These are phyloP conservation scores for Hydrotaea cyrtoneurina DNA, from an alignment of 2,888 invertebrate genomes.

Conservation along the genomic window DNA sequence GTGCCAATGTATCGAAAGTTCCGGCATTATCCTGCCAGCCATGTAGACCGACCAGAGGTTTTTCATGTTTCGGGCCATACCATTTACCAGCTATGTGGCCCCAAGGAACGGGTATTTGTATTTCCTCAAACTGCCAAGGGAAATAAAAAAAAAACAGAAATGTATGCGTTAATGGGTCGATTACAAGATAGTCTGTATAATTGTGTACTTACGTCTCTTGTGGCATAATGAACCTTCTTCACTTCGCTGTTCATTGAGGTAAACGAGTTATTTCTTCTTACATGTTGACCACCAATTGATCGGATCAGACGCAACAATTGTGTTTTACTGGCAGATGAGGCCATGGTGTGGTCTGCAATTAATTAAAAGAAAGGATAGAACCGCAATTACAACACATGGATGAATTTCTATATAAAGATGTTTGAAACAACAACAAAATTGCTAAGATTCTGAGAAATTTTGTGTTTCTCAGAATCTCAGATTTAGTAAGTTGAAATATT, in stretches of 20 bases:
- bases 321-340: slow-evolving; percentile 7
- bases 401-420: too few species aligned
- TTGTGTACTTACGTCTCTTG: slow-evolving; percentile 52
- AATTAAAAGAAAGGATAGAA: background rate
- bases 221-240: slow-evolving; percentile 42
- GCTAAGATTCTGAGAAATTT: too few species aligned
- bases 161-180: background rate
- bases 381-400: too few species aligned
- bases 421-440: too few species aligned
- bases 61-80: slow-evolving; percentile 85
- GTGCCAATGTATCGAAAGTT: slow-evolving; percentile 87
- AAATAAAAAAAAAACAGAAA: too few species aligned
- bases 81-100: slow-evolving; percentile 86
- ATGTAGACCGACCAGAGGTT: slow-evolving; percentile 87
- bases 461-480: too few species aligned
- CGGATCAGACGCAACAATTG: slow-evolving; percentile 36
- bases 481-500: too few species aligned
- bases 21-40: slow-evolving; percentile 83
- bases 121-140: slow-evolving; percentile 82
- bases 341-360: background rate
- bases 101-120: slow-evolving; percentile 86
- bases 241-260: slow-evolving; percentile 13
- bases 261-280: slow-evolving; percentile 54
- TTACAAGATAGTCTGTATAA: background rate
- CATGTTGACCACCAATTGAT: background rate